Conservation (phyloP, 2,113 vertebrate genomes). For the Nesospiza acunhae region DNA sequence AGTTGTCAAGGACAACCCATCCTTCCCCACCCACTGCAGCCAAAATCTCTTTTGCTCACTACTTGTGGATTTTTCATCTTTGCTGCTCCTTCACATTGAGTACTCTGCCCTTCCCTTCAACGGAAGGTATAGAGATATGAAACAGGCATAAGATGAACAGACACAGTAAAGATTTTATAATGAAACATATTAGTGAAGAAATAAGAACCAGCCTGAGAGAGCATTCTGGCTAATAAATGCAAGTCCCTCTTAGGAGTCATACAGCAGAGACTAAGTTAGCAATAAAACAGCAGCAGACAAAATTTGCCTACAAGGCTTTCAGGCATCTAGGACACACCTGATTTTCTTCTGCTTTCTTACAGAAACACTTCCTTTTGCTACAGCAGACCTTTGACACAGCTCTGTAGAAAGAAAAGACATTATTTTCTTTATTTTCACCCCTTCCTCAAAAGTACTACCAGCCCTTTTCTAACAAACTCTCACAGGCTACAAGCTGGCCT, state of each 20-base stretch:
- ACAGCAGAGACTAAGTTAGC: not conserved
- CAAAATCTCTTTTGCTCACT: not conserved
- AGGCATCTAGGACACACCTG: not conserved
- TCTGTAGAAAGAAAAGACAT: not conserved
- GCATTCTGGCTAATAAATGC: not conserved
- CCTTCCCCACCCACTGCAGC: not conserved
- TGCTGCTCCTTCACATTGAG: not conserved
- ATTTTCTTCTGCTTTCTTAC: not conserved
- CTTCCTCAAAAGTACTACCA: not conserved
- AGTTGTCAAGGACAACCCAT: not conserved
- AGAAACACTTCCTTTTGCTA: not conserved
- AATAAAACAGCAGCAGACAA: not conserved
- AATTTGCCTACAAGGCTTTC: not conserved
- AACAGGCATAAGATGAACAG: not conserved
- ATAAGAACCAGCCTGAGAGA: not conserved
- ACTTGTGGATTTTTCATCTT: not conserved
- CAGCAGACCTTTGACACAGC: not conserved
- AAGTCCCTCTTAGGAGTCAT: not conserved
- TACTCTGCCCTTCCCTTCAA: not conserved
- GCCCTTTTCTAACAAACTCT: not conserved
- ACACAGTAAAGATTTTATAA: not conserved
- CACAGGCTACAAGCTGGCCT: not conserved
- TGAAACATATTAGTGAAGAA: not conserved
- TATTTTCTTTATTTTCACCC: not conserved
- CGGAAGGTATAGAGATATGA: not conserved